Evolutionary conservation across 2,888 invertebrate genomes (phyloP).

Genomic region (Hipparchia semele): DNA sequence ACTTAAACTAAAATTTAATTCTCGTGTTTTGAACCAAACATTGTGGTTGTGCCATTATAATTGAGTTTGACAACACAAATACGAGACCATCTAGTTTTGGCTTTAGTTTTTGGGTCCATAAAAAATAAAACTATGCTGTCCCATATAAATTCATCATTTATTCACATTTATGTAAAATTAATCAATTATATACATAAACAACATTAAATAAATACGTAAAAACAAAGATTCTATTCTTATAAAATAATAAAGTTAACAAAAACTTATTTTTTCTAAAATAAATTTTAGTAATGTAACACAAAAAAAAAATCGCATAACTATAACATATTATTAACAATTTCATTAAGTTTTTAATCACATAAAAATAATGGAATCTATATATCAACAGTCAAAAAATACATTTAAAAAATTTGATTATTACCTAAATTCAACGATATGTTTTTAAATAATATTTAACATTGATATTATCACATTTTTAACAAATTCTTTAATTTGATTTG

Average conservation of each 20-base stretch:
- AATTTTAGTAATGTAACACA: not conserved
- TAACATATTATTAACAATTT: not conserved
- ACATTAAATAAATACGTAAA: constrained; percentile 5
- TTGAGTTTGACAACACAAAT: not conserved
- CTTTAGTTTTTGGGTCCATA: constrained; percentile 1
- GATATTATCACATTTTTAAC: not conserved
- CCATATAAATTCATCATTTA: constrained; percentile 6
- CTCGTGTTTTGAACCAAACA: constrained; percentile 3
- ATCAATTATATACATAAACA: constrained; percentile 1
- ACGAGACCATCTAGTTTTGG: constrained; percentile 19
- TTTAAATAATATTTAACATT: not conserved
- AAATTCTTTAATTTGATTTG: not conserved
- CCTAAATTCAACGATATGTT: too few species aligned
- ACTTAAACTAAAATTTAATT: constrained; percentile 8
- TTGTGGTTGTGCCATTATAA: constrained; percentile 14
- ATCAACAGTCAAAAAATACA: not conserved
- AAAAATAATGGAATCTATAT: not conserved
- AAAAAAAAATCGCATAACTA: not conserved
- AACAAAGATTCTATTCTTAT: constrained; percentile 6
- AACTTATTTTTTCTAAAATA: not conserved
- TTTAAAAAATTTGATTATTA: not conserved
- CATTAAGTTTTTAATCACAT: not conserved
- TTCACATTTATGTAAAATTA: constrained; percentile 13
- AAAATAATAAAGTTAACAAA: not conserved
- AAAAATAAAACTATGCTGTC: not conserved